These are phyloP conservation scores for Myanophis thanlyinensis DNA, from an alignment of 2,113 vertebrate species.

Conservation along the genomic window DNA sequence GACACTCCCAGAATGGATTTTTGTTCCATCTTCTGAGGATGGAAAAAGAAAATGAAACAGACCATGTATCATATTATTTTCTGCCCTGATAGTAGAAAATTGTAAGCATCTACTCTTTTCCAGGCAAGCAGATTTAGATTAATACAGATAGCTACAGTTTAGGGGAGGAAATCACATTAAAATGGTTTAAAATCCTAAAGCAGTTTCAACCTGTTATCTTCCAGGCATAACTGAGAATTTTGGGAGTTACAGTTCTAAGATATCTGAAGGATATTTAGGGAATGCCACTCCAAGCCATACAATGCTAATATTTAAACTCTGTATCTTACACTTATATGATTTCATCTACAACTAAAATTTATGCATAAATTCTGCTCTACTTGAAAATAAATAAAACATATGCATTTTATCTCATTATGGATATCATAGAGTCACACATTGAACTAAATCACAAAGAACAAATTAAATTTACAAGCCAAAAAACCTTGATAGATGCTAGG, in stretches of 20 bases:
- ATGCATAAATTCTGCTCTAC: neutral
- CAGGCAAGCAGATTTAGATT: conserved; percentile 6
- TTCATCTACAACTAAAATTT: neutral
- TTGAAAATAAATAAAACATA: neutral
- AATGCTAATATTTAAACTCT: neutral
- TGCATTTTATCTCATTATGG: neutral
- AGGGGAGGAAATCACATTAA: neutral
- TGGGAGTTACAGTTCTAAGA: neutral
- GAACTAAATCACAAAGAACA: neutral
- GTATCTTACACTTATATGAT: neutral
- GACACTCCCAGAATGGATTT: conserved; percentile 74
- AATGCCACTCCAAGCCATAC: neutral
- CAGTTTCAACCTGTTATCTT: neutral
- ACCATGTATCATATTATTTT: neutral
- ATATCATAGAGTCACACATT: neutral
- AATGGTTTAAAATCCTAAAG: neutral
- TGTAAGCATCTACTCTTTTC: neutral
- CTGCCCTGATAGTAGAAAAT: neutral
- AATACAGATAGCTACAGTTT: neutral
- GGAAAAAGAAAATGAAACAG: conserved; percentile 13
- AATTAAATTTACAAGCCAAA: neutral
- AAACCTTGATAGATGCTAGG: neutral
- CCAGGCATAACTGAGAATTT: neutral
- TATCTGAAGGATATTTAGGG: neutral
- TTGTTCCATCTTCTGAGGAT: conserved; percentile 71